phyloP scores from a whole-genome alignment of 1,140 invertebrate genomes.

The Leptestheria dahalacensis region DNA sequence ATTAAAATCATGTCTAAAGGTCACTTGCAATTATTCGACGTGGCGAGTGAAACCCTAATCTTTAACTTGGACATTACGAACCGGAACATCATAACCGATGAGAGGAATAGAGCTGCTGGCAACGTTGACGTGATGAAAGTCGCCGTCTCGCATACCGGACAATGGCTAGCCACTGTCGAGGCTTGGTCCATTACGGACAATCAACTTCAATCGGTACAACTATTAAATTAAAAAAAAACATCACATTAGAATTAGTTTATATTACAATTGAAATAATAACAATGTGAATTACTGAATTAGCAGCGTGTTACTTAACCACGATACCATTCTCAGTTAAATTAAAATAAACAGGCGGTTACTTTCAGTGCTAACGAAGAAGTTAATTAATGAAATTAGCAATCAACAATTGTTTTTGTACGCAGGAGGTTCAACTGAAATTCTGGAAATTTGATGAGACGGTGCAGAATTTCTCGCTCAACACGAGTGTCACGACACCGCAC shows the following conservation, averaged over 20 bases:
- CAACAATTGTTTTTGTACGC: constrained; percentile 33
- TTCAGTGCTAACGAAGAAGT: no score
- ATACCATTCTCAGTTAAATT: no score
- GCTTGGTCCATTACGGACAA: constrained; percentile 17
- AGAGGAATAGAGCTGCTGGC: constrained; percentile 37
- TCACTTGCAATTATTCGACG: not conserved
- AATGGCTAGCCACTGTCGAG: constrained; percentile 66
- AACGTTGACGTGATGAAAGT: constrained; percentile 52
- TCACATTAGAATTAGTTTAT: no score
- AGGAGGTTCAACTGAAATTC: constrained; percentile 60
- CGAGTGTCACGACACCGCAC: constrained; percentile 55
- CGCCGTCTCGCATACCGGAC: constrained; percentile 44
- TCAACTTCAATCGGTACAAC: not conserved
- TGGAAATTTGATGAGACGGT: constrained; percentile 47
- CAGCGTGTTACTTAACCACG: no score
- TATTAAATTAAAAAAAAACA: no score
- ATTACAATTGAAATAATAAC: no score
- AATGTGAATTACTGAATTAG: no score
- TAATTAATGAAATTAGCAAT: no score
- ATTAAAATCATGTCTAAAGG: no score
- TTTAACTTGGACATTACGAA: constrained; percentile 56
- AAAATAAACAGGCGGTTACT: no score
- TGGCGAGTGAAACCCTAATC: not conserved
- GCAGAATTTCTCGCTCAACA: constrained; percentile 50
- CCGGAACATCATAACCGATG: constrained; percentile 51